Evolutionary conservation across 2,113 vertebrate genomes (phyloP).

Genomic region (Polyodon spathula): DNA sequence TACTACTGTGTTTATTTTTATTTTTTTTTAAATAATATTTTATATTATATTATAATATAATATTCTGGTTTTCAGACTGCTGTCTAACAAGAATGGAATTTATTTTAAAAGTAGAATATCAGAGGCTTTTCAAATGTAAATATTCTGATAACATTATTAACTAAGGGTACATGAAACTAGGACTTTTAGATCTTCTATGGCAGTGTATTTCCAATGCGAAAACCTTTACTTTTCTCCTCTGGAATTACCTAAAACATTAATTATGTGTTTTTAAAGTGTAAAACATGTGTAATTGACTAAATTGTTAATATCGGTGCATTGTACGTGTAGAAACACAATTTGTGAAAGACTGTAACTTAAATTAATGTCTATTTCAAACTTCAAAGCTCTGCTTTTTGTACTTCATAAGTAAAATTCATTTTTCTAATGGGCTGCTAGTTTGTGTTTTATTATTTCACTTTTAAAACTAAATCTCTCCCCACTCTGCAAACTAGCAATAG

Average conservation of each 20-base stretch:
- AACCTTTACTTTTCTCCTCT: conserved; percentile 11
- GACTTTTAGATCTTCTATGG: conserved; percentile 11
- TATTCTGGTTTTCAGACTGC: conserved; percentile 19
- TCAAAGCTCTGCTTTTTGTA: conserved; percentile 23
- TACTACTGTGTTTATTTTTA: background rate
- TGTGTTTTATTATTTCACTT: conserved; percentile 1
- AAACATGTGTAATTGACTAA: conserved; percentile 6
- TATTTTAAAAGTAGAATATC: conserved; percentile 10
- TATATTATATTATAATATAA: too few relatives aligned
- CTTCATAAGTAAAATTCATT: conserved; percentile 18
- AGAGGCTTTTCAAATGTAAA: conserved; percentile 14
- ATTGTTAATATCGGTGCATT: conserved; percentile 13
- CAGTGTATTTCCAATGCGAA: conserved; percentile 17
- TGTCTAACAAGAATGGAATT: conserved; percentile 16
- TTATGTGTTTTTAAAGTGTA: conserved; percentile 17
- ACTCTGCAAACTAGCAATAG: background rate
- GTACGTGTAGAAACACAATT: conserved; percentile 15
- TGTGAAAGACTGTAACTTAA: conserved; percentile 18
- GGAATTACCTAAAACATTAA: conserved; percentile 13
- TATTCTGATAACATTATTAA: conserved; percentile 9
- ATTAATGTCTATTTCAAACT: conserved; percentile 17
- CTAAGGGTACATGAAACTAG: conserved; percentile 11
- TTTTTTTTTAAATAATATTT: conserved; percentile 7
- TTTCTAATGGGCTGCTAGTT: conserved; percentile 4
- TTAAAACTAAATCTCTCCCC: background rate